Percentiles rank a stretch among this genome's conserved stretches.
Evolutionary conservation across 2,797 vertebrate genomes (phyloP).

Genomic region (Pogoniulus pusillus): DNA sequence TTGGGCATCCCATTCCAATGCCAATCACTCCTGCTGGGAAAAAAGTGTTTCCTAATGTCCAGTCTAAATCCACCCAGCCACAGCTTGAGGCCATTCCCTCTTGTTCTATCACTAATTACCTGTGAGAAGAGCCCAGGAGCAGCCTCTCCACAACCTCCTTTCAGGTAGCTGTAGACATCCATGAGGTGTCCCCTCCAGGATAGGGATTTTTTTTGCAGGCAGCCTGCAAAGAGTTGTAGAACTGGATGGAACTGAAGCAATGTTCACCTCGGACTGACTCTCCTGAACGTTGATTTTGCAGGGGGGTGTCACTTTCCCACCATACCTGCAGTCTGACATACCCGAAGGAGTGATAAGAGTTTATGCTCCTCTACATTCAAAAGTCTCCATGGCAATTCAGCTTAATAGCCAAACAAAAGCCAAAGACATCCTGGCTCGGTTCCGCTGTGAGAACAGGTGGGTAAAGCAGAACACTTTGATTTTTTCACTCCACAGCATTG

Average conservation of each 20-base stretch:
- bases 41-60: too few species aligned
- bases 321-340: constrained; percentile 83
- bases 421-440: constrained; percentile 87
- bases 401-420: constrained; percentile 87
- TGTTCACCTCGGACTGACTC: not conserved
- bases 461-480: constrained; percentile 50
- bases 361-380: constrained; percentile 89
- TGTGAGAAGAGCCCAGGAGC: too few species aligned
- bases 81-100: too few species aligned
- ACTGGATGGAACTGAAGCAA: not conserved
- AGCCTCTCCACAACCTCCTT: too few species aligned
- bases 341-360: constrained; percentile 92
- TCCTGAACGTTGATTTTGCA: constrained; percentile 28
- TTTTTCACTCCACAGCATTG: not conserved
- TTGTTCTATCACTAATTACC: too few species aligned
- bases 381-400: constrained; percentile 95
- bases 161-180: too few species aligned
- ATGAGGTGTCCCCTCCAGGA: too few species aligned
- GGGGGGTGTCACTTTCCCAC: constrained; percentile 49
- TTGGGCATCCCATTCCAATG: too few species aligned
- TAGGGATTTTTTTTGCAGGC: not conserved
- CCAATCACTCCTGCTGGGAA: too few species aligned
- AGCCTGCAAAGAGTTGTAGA: not conserved
- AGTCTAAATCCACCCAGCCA: too few species aligned
- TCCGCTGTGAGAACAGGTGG: constrained; percentile 87